Base-by-base conservation (phyloP, 2,797 vertebrate genomes). In the Salarias fasciatus region DNA sequence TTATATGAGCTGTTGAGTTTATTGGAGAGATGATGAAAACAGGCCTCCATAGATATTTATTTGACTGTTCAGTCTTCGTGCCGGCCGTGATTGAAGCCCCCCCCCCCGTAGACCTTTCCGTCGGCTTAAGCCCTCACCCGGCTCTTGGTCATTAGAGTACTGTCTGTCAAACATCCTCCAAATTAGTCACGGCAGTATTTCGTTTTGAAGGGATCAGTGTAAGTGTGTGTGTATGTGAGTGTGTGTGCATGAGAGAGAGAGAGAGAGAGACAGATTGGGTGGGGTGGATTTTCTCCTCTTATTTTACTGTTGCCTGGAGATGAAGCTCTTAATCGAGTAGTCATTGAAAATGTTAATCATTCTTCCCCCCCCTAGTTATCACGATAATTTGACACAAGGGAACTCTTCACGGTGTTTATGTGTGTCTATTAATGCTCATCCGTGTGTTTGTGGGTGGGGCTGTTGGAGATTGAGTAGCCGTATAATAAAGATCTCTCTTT, bases 141-240 rank as follows among this genome's bases (percentile, higher is more conserved):
- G 54, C 76, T 63, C 60, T 41, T 4, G 71, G 73, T 82, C 74
- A 86, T 90, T 91, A 87, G 82, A 87, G 76, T 59, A 28, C 71
- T 86, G 87, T 85, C 88, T 75, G 76, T 89, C 89, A 90, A 83
- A 79, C 80, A 54, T 51, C 52, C 74, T 72, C 64, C 70, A 80
- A 84, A 85, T 89, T 81, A 80, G 72, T 84, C 63, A 61, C 70
- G 45, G 57, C 46, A 15, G 63, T 60, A 69, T 75, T 72, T 67
- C 45, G 72, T 18, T 73, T 78, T 66, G 72, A 75, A 76, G 48
- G 18, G 54, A 71, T 44, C 12, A 53, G 15, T 51, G 33, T 42
- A 11, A 60, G 54, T 58, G 50, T 56, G 54, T 58, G 50, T 56
- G 51, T 62, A 61, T 63, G 47, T 36, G 30, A 66, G 58, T 51